A percentile compares a stretch with the other conserved stretches of the same genome.
Evolutionary conservation across 2,888 invertebrate species (phyloP).

Genomic region (Rotaria magnacalcarata): DNA sequence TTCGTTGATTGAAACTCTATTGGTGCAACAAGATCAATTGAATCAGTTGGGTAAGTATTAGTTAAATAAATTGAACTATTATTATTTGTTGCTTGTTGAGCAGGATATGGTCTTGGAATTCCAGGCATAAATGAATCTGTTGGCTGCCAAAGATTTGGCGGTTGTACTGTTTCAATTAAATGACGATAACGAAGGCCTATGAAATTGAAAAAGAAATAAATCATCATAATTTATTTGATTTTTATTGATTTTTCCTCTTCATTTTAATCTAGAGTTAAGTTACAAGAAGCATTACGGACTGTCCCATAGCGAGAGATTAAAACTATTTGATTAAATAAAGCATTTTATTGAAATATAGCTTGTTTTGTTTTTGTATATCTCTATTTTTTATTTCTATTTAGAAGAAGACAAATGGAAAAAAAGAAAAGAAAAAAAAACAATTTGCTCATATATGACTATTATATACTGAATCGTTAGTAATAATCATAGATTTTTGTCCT

Average conservation of each 20-base stretch:
- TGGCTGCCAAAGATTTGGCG: conserved; percentile 27
- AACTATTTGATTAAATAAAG: too few species aligned
- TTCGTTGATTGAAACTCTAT: conserved; percentile 3
- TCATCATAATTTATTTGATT: too few species aligned
- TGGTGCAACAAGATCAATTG: background rate
- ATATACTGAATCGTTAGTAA: background rate
- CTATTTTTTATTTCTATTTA: conserved; percentile 14
- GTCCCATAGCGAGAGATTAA: background rate
- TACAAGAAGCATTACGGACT: background rate
- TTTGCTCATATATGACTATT: background rate
- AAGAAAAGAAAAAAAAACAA: background rate
- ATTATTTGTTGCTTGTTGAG: too few species aligned
- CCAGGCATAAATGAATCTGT: background rate
- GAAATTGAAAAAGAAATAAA: background rate
- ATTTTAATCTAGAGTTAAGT: background rate
- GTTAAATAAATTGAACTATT: too few species aligned
- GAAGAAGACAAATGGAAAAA: background rate
- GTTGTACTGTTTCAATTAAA: conserved; percentile 30
- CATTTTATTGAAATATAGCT: background rate
- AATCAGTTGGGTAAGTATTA: too few species aligned
- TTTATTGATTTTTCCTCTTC: too few species aligned
- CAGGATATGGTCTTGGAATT: conserved; percentile 14
- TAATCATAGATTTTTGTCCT: background rate
- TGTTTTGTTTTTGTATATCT: background rate
- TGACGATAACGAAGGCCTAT: conserved; percentile 28